Evolutionary conservation across 2,888 invertebrate genomes (phyloP).

Genomic region (Ypsolopha sequella): DNA sequence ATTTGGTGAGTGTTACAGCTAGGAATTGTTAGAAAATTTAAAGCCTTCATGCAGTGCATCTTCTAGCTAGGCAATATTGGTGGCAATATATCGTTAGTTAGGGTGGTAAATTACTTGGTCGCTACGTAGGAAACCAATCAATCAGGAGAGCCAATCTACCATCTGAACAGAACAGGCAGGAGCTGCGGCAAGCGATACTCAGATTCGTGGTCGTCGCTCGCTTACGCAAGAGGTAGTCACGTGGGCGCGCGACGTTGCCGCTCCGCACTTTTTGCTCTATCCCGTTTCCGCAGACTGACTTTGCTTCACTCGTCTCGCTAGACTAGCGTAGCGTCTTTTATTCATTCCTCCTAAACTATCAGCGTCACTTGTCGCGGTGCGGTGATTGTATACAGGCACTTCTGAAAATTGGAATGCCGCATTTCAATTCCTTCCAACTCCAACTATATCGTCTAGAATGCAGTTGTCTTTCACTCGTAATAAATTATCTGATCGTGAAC

Average conservation of each 20-base stretch:
- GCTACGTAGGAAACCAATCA: slow-evolving; percentile 17
- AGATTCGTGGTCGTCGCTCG: slow-evolving; percentile 46
- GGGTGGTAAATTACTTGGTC: slow-evolving; percentile 4
- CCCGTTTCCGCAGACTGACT: slow-evolving; percentile 38
- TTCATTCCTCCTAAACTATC: slow-evolving; percentile 23
- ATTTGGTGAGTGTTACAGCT: too few relatives aligned
- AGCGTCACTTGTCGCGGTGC: slow-evolving; percentile 30
- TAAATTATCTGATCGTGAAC: too few relatives aligned
- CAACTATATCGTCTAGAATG: too few relatives aligned
- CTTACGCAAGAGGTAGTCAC: slow-evolving; percentile 67
- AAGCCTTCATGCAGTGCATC: not conserved
- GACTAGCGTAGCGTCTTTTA: too few relatives aligned
- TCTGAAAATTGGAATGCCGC: slow-evolving; percentile 50
- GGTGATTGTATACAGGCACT: slow-evolving; percentile 49
- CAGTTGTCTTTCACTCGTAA: too few relatives aligned
- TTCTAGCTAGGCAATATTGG: not conserved
- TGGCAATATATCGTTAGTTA: not conserved
- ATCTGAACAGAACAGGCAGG: slow-evolving; percentile 19
- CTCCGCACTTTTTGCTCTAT: slow-evolving; percentile 33
- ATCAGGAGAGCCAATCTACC: slow-evolving; percentile 24
- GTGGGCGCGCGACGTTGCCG: slow-evolving; percentile 62
- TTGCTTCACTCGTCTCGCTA: slow-evolving; percentile 22
- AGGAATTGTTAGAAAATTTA: too few relatives aligned
- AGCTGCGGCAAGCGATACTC: slow-evolving; percentile 20
- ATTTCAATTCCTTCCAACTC: not conserved